Evolutionary conservation across 2,113 vertebrate species (phyloP).

Genomic region (Amia ocellicauda): DNA sequence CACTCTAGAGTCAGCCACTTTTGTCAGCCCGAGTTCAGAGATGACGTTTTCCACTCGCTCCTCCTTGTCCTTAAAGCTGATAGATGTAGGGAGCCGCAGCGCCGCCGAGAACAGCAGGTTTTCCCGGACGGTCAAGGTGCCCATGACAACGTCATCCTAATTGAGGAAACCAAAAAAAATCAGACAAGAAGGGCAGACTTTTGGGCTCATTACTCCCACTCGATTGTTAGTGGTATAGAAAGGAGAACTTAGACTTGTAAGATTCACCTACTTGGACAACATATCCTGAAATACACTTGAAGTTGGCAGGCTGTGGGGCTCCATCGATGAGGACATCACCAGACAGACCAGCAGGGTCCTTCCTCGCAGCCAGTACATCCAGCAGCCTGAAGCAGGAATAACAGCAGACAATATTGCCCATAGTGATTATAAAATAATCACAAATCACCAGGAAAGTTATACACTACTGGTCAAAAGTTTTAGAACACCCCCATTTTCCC

Average conservation of each 20-base stretch:
- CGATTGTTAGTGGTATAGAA: neutral
- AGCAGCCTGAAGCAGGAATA: constrained; percentile 39
- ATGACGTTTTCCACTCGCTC: constrained; percentile 48
- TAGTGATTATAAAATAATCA: no score
- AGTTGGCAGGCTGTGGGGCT: constrained; percentile 39
- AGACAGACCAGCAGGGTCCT: constrained; percentile 47
- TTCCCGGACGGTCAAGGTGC: constrained; percentile 47
- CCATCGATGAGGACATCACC: constrained; percentile 51
- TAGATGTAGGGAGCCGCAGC: constrained; percentile 43
- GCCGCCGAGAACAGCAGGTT: constrained; percentile 54
- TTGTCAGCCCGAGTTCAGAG: constrained; percentile 41
- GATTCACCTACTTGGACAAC: constrained; percentile 46
- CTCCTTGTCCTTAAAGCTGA: constrained; percentile 42
- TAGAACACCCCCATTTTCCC: no score
- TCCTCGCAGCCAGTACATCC: constrained; percentile 51
- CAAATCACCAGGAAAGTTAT: no score
- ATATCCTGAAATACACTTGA: constrained; percentile 53
- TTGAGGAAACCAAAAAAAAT: constrained; percentile 14
- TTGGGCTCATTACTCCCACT: neutral
- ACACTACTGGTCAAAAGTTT: no score
- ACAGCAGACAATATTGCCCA: no score
- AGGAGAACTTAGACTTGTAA: no score
- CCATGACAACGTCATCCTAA: constrained; percentile 54
- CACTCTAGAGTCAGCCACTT: constrained; percentile 44
- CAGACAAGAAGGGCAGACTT: neutral